A percentile compares a stretch with the other conserved stretches of the same genome.
Conservation (phyloP, 1,140 invertebrate genomes). For the Dinothrombium tinctorium region DNA sequence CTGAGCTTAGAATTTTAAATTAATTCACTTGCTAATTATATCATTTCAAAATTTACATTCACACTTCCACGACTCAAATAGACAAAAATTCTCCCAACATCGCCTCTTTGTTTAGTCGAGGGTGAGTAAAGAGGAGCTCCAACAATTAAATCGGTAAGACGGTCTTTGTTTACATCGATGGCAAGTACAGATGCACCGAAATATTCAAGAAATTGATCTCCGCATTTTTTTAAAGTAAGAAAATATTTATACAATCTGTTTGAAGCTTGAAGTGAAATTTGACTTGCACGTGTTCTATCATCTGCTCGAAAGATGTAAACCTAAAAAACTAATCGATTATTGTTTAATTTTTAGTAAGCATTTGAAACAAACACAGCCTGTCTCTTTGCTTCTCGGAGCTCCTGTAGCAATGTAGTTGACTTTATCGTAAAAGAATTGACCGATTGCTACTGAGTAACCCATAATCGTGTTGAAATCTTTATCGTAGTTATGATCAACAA, state of each 20-base stretch:
- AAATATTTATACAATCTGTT: neutral
- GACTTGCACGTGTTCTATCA: neutral
- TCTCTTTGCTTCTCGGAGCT: neutral
- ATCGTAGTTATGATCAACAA: neutral
- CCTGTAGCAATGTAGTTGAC: neutral
- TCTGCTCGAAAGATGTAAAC: neutral
- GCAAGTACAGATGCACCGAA: constrained; percentile 74
- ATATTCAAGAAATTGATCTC: constrained; percentile 77
- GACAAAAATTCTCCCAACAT: constrained; percentile 34
- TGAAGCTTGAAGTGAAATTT: neutral
- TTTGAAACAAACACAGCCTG: neutral
- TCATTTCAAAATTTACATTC: neutral
- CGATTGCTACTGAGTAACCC: neutral
- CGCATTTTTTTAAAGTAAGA: constrained; percentile 44
- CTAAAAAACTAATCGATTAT: neutral
- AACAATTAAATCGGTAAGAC: constrained; percentile 69
- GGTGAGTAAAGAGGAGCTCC: constrained; percentile 75
- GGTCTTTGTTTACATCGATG: constrained; percentile 76
- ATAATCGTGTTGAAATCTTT: no score
- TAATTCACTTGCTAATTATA: neutral
- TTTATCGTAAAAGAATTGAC: neutral
- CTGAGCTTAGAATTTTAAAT: constrained; percentile 2
- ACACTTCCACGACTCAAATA: constrained; percentile 17
- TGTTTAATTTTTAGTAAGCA: neutral
- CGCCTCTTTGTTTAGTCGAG: constrained; percentile 14